Base-by-base conservation (phyloP, 2,888 invertebrate species). In the Dendrolimus houi region DNA sequence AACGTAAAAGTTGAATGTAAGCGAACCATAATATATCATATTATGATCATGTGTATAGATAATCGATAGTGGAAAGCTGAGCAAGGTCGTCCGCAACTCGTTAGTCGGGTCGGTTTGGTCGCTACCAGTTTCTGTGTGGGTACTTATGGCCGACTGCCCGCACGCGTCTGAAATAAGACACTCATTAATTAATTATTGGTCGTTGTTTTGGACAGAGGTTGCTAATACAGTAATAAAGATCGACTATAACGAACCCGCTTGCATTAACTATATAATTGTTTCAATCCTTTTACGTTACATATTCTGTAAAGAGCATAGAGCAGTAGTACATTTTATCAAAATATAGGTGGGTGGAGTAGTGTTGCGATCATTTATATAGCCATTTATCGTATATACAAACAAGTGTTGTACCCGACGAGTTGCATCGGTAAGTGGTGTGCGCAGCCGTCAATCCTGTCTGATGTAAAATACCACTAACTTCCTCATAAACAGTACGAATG, bases 21-120 rank as follows among this genome's bases (percentile, higher is more conserved):
- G 64, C 70, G 70, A 68, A 71, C 66, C 63, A 60, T 65, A 60
- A 65, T 67, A 59, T 65, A 59, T 52, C 52, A 57, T 53, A 57
- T 57, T 12, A 56, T 58, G 3, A 13, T 54, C 47, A 12, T 47
- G 47, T 47, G 12, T 47, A 47, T 29, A 29, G 29, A 29, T 47
- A 47, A 47, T 47, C 9, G 12, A 47, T 47, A 80, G 80, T 76
- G 75, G 82, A 81, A 81, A 82, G 81, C 81, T 69, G 65, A 59
- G 63, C 77, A 81, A 82, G 82, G 82, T 72, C 72, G 60, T 55
- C 61, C 68, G 67, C 67, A 69, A 77, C 80, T 29, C 29, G 29
- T 29, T 73, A 74, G 79, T 76, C 65, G 60, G 65, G 62, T 68
- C 60, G 63, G 72, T 70, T 69, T 68, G 66, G 8, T 47, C 12